Evolutionary conservation across 2,113 vertebrate genomes (phyloP).

Genomic region (Pica pica): DNA sequence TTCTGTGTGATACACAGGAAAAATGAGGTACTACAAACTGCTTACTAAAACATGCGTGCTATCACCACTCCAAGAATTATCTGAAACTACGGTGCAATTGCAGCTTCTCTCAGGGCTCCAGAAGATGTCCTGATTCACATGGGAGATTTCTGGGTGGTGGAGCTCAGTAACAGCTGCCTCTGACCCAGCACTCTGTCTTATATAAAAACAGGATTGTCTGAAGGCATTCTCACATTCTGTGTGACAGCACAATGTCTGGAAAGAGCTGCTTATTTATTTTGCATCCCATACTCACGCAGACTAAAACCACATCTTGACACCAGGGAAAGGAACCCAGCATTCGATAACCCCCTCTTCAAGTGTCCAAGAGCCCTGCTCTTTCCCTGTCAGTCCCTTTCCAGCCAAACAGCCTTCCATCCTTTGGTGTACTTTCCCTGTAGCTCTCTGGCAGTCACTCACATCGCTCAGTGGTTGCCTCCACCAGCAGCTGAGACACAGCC

Average conservation of each 20-base stretch:
- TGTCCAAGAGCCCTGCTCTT: neutral
- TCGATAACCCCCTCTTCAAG: neutral
- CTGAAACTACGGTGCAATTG: neutral
- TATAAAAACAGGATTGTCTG: neutral
- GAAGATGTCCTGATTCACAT: neutral
- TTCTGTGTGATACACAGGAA: neutral
- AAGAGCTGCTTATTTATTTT: neutral
- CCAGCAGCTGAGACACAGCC: neutral
- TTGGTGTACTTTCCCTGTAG: neutral
- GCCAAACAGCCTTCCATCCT: neutral
- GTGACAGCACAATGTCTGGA: neutral
- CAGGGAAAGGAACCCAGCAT: neutral
- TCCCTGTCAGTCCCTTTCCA: neutral
- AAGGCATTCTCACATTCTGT: neutral
- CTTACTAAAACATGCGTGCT: neutral
- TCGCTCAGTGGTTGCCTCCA: neutral
- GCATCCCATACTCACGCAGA: rapidly evolving
- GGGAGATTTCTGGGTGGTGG: neutral
- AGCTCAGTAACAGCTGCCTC: neutral
- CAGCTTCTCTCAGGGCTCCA: neutral
- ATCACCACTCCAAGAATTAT: neutral
- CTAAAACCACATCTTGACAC: neutral
- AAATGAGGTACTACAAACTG: neutral
- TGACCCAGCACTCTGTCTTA: neutral
- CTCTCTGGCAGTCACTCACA: neutral